Evolutionary conservation across 2,113 vertebrate genomes (phyloP).

Genomic region (Myocastor coypus): DNA sequence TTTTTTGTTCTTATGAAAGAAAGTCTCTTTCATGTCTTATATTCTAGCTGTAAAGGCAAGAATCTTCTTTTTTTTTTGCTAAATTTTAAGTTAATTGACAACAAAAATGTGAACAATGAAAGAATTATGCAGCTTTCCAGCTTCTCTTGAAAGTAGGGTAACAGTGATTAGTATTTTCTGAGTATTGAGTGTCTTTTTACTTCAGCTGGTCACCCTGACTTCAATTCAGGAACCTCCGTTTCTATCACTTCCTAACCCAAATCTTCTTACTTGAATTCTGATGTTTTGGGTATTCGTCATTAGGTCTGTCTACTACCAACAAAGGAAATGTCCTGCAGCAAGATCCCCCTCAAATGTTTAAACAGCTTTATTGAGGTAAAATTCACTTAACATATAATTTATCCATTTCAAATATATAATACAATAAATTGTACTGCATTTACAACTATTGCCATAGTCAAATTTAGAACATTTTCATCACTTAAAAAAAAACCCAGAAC

Average conservation of each 20-base stretch:
- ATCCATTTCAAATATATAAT: background rate
- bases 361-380: background rate
- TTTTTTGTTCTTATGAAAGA: background rate
- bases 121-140: background rate
- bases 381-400: background rate
- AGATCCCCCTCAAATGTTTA: background rate
- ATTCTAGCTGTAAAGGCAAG: background rate
- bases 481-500: background rate
- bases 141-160: background rate
- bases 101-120: background rate
- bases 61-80: slow-evolving; percentile 4
- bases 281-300: background rate
- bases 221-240: background rate
- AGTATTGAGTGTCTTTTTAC: background rate
- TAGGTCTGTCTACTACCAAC: background rate
- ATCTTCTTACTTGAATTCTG: background rate
- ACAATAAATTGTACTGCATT: background rate
- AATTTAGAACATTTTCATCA: background rate
- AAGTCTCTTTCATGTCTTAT: background rate
- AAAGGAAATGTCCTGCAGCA: background rate
- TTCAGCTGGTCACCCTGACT: background rate
- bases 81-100: background rate
- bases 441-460: background rate
- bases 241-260: background rate
- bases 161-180: background rate